Percentiles rank a stretch among this genome's conserved stretches.
phyloP scores from a whole-genome alignment of 35 echinoderm and acorn worm genomes.

The Heliocidaris tuberculata region DNA sequence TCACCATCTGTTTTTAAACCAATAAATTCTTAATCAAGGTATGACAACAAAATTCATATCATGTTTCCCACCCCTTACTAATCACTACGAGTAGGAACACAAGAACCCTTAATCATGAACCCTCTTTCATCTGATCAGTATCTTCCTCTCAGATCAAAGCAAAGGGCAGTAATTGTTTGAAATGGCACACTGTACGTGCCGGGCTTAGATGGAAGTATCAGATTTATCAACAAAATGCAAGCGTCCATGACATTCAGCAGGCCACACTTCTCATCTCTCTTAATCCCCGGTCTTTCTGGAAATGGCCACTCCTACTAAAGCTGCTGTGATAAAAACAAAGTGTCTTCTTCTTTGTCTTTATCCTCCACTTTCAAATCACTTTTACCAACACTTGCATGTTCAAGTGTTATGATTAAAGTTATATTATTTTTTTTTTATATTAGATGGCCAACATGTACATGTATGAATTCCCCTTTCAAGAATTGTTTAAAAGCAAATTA shows the following conservation, averaged over 20 bases:
- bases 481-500: neutral
- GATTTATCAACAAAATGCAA: neutral
- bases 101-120: neutral
- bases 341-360: neutral
- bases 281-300: neutral
- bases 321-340: neutral
- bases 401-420: neutral
- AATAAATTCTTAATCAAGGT: too few relatives aligned
- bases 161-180: neutral
- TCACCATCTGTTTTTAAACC: too few relatives aligned
- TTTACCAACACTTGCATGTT: neutral
- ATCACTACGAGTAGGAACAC: neutral
- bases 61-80: neutral
- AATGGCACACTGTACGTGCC: neutral
- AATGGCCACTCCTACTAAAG: neutral
- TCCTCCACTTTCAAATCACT: neutral
- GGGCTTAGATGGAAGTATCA: neutral
- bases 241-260: conserved; percentile 6
- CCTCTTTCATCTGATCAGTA: neutral
- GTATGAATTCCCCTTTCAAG: neutral
- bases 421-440: too few relatives aligned
- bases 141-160: neutral
- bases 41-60: too few relatives aligned
- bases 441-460: neutral
- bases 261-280: neutral